Conservation (phyloP, 1,140 invertebrate species). For the Philaenus spumarius region DNA sequence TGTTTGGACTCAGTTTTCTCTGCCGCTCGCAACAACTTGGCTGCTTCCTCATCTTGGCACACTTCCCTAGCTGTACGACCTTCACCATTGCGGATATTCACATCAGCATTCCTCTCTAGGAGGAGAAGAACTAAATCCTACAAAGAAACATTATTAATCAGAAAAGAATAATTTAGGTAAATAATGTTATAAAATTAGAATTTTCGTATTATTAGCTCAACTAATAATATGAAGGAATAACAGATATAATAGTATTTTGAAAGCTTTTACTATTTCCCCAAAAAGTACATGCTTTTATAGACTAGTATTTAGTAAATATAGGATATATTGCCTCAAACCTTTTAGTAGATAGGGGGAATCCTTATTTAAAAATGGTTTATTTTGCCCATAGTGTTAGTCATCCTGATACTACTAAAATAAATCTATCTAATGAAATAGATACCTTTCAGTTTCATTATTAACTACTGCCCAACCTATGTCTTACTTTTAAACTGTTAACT, state of each 20-base stretch:
- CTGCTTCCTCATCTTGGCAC: conserved; percentile 47
- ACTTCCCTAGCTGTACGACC: conserved; percentile 51
- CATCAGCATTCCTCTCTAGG: conserved; percentile 56
- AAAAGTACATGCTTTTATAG: too few relatives aligned
- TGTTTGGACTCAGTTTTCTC: conserved; percentile 48
- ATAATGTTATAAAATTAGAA: background rate
- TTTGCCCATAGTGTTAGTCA: too few relatives aligned
- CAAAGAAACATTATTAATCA: conserved; percentile 7
- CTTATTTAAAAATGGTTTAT: too few relatives aligned
- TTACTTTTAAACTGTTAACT: too few relatives aligned
- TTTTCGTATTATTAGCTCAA: background rate
- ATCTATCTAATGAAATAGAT: too few relatives aligned
- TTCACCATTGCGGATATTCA: conserved; percentile 53
- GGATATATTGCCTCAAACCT: too few relatives aligned
- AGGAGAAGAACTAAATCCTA: conserved; percentile 61
- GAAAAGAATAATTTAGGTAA: background rate
- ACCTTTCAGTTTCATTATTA: too few relatives aligned
- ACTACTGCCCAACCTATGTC: too few relatives aligned
- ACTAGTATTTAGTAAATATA: too few relatives aligned
- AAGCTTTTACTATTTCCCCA: too few relatives aligned
- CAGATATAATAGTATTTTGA: background rate
- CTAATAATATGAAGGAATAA: background rate
- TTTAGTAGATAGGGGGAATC: too few relatives aligned
- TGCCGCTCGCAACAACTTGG: conserved; percentile 51
- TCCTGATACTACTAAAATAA: too few relatives aligned